A percentile compares a stretch with the other conserved stretches of the same genome.
Evolutionary conservation across 2,797 vertebrate species (phyloP).

Genomic region (Lithobates sylvaticus): DNA sequence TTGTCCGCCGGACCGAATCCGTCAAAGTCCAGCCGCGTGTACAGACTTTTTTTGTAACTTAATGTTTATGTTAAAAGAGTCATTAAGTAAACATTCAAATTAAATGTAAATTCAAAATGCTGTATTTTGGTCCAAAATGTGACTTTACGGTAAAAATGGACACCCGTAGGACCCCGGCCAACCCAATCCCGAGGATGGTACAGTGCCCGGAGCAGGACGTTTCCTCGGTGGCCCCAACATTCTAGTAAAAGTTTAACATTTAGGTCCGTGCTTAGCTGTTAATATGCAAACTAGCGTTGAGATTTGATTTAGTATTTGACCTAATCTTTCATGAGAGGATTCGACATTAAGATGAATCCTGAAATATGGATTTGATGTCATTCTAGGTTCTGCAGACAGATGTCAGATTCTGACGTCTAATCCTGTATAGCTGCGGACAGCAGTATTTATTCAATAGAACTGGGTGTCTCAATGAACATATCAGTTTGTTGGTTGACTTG

Average conservation of each 20-base stretch:
- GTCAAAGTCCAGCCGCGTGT: too few relatives aligned
- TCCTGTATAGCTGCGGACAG: neutral
- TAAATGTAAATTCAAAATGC: too few relatives aligned
- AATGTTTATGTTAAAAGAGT: too few relatives aligned
- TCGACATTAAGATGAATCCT: neutral
- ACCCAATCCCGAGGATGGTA: neutral
- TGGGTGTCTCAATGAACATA: too few relatives aligned
- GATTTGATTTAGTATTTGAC: neutral
- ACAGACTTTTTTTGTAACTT: too few relatives aligned
- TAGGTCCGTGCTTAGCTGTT: neutral
- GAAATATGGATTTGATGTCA: neutral
- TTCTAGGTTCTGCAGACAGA: neutral
- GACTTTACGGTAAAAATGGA: neutral
- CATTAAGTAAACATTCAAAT: too few relatives aligned
- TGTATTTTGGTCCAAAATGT: neutral
- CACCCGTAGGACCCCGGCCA: neutral
- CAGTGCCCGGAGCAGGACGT: neutral
- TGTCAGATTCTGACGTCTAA: neutral
- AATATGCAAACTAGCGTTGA: neutral
- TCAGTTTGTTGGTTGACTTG: too few relatives aligned
- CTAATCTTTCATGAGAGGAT: neutral
- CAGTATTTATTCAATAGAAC: neutral
- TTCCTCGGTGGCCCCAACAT: neutral
- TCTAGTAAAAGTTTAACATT: neutral
- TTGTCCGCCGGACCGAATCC: too few relatives aligned